phyloP scores from a whole-genome alignment of 2,888 invertebrate genomes.

The Xanthia icteritia region DNA sequence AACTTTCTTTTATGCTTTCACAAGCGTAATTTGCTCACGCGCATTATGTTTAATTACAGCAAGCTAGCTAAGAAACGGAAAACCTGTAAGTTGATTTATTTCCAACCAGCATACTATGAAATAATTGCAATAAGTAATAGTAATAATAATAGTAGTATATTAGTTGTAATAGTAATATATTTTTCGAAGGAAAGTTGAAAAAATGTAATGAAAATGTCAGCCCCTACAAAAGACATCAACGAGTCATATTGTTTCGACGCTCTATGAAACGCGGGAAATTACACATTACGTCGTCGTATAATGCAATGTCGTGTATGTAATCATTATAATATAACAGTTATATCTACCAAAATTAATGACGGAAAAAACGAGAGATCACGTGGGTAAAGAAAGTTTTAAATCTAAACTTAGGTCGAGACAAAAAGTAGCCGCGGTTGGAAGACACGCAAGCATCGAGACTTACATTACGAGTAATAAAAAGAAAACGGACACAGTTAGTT shows the following conservation, averaged over 20 bases:
- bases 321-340: constrained; percentile 8
- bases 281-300: constrained; percentile 6
- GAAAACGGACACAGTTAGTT: constrained; percentile 52
- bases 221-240: constrained; percentile 74
- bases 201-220: constrained; percentile 14
- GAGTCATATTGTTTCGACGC: constrained; percentile 43
- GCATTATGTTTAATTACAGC: constrained; percentile 25
- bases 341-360: constrained; percentile 3
- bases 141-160: no score
- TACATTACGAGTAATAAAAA: constrained; percentile 48
- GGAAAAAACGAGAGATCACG: constrained; percentile 28
- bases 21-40: constrained; percentile 28
- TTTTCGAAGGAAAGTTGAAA: constrained; percentile 9
- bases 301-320: constrained; percentile 6
- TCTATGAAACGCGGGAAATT: constrained; percentile 11
- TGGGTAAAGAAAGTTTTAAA: constrained; percentile 40
- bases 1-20: constrained; percentile 59
- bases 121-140: neutral
- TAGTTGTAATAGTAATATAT: neutral
- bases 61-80: constrained; percentile 1
- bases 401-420: constrained; percentile 36
- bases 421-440: constrained; percentile 37
- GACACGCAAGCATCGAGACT: constrained; percentile 41
- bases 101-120: neutral
- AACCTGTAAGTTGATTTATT: neutral